These are phyloP conservation scores for Brachionus koreanus DNA, from an alignment of 1,140 invertebrate genomes.

Conservation along the genomic window DNA sequence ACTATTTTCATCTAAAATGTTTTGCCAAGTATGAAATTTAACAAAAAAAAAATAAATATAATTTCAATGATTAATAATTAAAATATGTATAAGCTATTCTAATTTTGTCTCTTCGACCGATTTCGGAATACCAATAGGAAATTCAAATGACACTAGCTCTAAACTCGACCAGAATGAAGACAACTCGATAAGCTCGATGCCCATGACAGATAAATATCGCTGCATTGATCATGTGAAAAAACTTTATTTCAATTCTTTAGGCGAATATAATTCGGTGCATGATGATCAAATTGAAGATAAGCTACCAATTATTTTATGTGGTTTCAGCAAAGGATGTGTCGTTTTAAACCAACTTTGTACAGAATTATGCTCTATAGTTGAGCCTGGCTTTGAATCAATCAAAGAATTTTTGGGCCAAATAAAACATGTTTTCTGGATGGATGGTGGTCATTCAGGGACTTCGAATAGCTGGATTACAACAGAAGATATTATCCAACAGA, in stretches of 20 bases:
- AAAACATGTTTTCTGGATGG: slow-evolving; percentile 33
- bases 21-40: slow-evolving; percentile 31
- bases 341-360: slow-evolving; percentile 28
- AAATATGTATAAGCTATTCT: slow-evolving; percentile 7
- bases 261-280: background rate
- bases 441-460: slow-evolving; percentile 36
- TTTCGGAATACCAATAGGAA: slow-evolving; percentile 21
- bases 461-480: slow-evolving; percentile 5
- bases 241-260: background rate
- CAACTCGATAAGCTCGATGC: background rate
- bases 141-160: background rate
- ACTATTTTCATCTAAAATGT: slow-evolving; percentile 31
- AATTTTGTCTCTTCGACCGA: slow-evolving; percentile 36
- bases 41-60: background rate
- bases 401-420: background rate
- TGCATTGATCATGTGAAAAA: background rate
- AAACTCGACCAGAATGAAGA: background rate
- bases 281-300: background rate
- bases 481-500: background rate
- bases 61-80: background rate
- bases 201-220: background rate
- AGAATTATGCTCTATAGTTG: background rate
- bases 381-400: background rate
- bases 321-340: slow-evolving; percentile 37
- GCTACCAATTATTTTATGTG: slow-evolving; percentile 33